Evolutionary conservation across 1,140 invertebrate genomes (phyloP).

Genomic region (Augochlora pura): DNA sequence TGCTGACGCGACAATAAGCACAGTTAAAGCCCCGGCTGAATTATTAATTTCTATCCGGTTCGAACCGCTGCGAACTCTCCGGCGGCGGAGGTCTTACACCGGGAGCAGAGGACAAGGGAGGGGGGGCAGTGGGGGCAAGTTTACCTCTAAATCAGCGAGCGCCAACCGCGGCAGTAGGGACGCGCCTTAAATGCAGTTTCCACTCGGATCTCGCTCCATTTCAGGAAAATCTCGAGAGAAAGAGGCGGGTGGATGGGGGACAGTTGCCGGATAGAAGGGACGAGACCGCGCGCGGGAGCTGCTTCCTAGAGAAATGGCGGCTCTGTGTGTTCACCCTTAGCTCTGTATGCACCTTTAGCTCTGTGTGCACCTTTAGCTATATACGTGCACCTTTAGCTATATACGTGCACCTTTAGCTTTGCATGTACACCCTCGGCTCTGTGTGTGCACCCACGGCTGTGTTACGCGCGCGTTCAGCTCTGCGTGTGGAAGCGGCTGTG

Average conservation of each 20-base stretch:
- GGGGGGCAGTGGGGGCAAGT: too few relatives aligned
- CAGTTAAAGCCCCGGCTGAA: conserved; percentile 11
- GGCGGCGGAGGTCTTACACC: neutral
- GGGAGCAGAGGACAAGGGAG: neutral
- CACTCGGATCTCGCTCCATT: conserved; percentile 37
- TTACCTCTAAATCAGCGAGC: conserved; percentile 60
- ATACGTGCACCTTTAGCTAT: too few relatives aligned
- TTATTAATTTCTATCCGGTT: conserved; percentile 34
- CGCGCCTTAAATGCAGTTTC: conserved; percentile 59
- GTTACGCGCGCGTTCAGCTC: too few relatives aligned
- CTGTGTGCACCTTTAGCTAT: too few relatives aligned
- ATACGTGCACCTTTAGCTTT: too few relatives aligned
- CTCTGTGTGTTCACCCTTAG: too few relatives aligned
- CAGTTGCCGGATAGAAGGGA: conserved; percentile 17
- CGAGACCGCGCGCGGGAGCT: neutral
- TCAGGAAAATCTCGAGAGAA: conserved; percentile 14
- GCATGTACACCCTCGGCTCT: too few relatives aligned
- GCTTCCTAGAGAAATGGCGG: neutral
- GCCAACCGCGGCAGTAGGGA: conserved; percentile 25
- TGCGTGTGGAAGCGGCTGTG: neutral
- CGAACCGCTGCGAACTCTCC: neutral
- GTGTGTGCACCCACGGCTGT: too few relatives aligned
- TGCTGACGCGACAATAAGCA: neutral
- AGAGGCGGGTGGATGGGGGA: conserved; percentile 9
- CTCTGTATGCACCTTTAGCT: too few relatives aligned